Evolutionary conservation across 2,888 invertebrate species (phyloP), one percentile per base, ranked within the genome.

Genomic region (Caenorhabditis panamensis): DNA sequence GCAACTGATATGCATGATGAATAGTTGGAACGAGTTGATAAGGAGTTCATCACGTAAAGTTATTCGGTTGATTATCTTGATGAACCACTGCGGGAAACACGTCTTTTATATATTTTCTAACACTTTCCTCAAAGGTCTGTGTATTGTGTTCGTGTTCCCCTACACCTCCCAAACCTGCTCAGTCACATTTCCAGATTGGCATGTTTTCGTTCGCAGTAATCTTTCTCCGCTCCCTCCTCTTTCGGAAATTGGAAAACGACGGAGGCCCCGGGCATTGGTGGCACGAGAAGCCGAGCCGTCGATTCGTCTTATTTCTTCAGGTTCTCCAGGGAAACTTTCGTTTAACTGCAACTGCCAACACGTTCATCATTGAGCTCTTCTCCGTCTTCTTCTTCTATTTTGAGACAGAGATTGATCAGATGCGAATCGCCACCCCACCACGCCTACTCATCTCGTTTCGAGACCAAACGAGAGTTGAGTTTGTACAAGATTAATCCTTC

Each of bases 291-390:
- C 31, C 31, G 31, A 4, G 36, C 0, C 41, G 28, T n/a, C 62
- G 47, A 62, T 62, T 62, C 47, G 37, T 62, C 62, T 53, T 53
- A 22, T 37, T 53, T 37, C 37, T 37, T 16, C 54, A 66, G 63
- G 66, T 66, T 66, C 54, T 66, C 51, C 54, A 54, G 41, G 51
- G 54, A 66, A 63, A 63, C 63, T 66, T 54, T 54, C 64, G 11
- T 18, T 41, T 41, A 6, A 13, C 13, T 13, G 22, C 31, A 16
- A 36, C 31, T 61, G 41, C 44, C 47, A 62, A 62, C 62, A 47
- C 62, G 47, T 62, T 47, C 62, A 44, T 62, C 62, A 62, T 47
- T 47, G 62, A 47, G 62, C 62, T 58, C 20, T 20, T 58, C 58
- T 36, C n/a, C n/a, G n/a, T 56, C n/a, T 56, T 4, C 56, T 5